A percentile compares a stretch with the other conserved stretches of the same genome.
Evolutionary conservation across 92 coral and sea anemone genomes (phyloP).

Genomic region (Umimayanthus kanabou): DNA sequence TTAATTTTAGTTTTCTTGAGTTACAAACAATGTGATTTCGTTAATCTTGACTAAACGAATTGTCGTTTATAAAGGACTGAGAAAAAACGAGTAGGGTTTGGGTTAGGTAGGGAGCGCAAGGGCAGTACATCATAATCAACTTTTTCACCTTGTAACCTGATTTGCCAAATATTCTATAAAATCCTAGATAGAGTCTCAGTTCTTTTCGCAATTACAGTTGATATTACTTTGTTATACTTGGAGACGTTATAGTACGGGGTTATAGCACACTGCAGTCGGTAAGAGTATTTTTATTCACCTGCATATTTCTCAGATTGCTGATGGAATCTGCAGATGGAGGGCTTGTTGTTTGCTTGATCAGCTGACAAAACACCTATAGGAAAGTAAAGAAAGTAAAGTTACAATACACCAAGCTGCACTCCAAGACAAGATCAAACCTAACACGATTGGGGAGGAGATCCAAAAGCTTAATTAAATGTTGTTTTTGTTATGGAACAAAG

Average conservation of each 20-base stretch:
- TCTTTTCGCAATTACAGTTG: too few species aligned
- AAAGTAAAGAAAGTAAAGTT: not conserved
- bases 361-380: conserved; percentile 90
- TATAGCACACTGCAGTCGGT: not conserved
- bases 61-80: too few species aligned
- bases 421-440: not conserved
- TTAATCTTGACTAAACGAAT: not conserved
- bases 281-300: conserved; percentile 52
- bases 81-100: not conserved
- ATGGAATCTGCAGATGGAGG: conserved; percentile 91
- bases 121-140: not conserved
- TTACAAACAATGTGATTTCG: not conserved
- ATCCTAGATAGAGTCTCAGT: too few species aligned
- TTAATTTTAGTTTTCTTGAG: too few species aligned
- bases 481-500: not conserved
- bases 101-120: too few species aligned
- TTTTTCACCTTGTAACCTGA: too few species aligned
- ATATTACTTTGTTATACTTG: too few species aligned
- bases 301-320: conserved; percentile 92
- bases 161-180: too few species aligned
- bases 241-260: too few species aligned
- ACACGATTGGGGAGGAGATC: not conserved
- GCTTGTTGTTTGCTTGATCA: conserved; percentile 91
- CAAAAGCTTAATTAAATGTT: too few species aligned
- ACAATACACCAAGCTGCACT: not conserved